Base-by-base conservation (phyloP, 2,113 vertebrate species). In the Antigone vipio region DNA sequence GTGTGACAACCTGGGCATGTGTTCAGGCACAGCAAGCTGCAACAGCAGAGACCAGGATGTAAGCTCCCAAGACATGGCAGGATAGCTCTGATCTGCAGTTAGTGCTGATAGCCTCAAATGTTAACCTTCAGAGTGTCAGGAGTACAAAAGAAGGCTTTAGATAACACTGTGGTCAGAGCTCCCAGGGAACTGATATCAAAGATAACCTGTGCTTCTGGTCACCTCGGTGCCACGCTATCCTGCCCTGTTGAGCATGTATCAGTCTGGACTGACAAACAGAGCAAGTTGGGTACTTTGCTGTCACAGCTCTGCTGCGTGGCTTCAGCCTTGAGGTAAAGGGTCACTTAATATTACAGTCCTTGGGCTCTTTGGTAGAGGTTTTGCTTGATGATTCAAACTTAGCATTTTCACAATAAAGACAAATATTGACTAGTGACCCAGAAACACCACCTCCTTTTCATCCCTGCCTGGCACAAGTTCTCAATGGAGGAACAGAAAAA, bases 361-460 rank as follows among this genome's bases (percentile, higher is more conserved):
- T 44, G 14, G 13, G 18, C 9, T 85, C 38, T 92, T 72, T 82
- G 66, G 17, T 67, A 47, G 38, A 60, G 44, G 11, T 55, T 92
- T 86, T 69, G 19, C 17, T 50, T 73, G 44, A 63, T 58, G 35
- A 81, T 52, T 94, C 81, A 68, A 88, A 85, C 24, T 58, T 91
- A 73, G 40, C 49, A 5, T 89, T 97, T 95, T 93, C 62, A 50
- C 68, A 89, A 89, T 82, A 74, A 49, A 88, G 22, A 50, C 16
- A 93, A 94, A 76, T 92, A 94, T 66, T 95, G 75, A 88, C 72
- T 27, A 40, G 83, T 32, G 56, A 55, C 67, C 2, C 12, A 55
- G 42, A 85, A 85, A 76, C 21, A 60, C 12, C 35, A 26, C 66
- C 34, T 79, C 16, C 29, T 88, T 93, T 93, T 93, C 59, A 89